Percentiles rank a stretch among this genome's conserved stretches.
Evolutionary conservation across 1,140 invertebrate genomes (phyloP).

Genomic region (Diploscapter pachys): DNA sequence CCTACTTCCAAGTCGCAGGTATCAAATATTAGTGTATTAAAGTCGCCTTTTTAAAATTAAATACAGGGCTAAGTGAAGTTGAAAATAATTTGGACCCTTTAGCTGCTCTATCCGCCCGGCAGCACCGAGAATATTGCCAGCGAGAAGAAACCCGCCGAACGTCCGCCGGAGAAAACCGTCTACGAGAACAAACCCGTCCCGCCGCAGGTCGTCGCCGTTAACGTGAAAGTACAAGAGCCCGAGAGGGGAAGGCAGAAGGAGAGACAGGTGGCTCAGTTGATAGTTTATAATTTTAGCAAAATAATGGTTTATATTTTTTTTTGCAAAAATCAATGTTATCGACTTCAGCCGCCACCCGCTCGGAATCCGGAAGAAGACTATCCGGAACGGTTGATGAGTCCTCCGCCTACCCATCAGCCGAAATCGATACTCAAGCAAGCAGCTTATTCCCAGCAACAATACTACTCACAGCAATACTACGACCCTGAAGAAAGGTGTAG

Average conservation of each 20-base stretch:
- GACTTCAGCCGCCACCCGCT: conserved; percentile 20
- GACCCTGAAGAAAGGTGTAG: too few species aligned
- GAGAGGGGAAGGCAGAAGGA: too few species aligned
- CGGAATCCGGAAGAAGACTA: conserved; percentile 38
- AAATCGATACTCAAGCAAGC: conserved; percentile 24
- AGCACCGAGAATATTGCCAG: conserved; percentile 32
- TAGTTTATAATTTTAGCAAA: too few species aligned
- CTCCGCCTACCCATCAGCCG: conserved; percentile 36
- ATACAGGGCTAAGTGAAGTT: too few species aligned
- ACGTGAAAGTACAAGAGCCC: conserved; percentile 2
- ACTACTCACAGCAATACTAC: conserved; percentile 22
- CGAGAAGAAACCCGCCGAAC: conserved; percentile 25
- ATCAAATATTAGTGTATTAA: too few species aligned
- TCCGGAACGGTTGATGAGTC: conserved; percentile 41
- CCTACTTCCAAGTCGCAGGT: conserved; percentile 12
- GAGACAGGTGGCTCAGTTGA: too few species aligned
- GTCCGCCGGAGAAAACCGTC: conserved; percentile 27
- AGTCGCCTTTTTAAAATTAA: too few species aligned
- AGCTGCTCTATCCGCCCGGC: conserved; percentile 33
- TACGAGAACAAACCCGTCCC: conserved; percentile 34
- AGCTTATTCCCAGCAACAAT: conserved; percentile 1
- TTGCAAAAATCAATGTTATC: background rate
- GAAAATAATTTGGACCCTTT: conserved; percentile 29
- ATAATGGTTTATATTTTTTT: too few species aligned
- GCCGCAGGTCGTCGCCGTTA: conserved; percentile 17